Evolutionary conservation across 2,888 invertebrate genomes (phyloP), one percentile per base, ranked within the genome.

Genomic region (Carpatolechia fugitivella): DNA sequence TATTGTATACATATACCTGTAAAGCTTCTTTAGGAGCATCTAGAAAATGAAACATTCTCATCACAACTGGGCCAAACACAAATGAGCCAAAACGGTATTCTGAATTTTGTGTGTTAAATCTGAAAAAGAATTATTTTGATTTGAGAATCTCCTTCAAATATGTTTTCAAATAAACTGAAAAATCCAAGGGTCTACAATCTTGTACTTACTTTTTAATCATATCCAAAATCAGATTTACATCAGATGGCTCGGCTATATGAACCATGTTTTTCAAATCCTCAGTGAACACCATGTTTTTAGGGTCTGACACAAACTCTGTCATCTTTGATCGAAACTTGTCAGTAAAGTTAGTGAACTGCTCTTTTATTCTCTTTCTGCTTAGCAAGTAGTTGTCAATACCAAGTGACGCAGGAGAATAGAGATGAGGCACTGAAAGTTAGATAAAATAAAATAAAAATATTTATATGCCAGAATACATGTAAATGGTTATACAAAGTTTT

Each of bases 251-350:
- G 1, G 92, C 92, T 52, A 96, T 76, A 70, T 96, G 94, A 3
- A 95, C 74, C 92, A 96, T 94, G 73, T 95, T 95, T 77, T 96
- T 96, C 10, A 97, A 82, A 80, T 97, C 97, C 83, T 96, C 96
- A 5, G 96, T 95, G 70, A 96, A 97, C 60, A 97, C 92, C 92
- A 95, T 92, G 63, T 91, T 92, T 59, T 91, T 91, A 0, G 91
- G 79, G 13, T 91, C 85, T 2, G 79, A 64, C 0, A 92, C 82
- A 74, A 93, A 94, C 52, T 93, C 92, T 10, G 68, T 77, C 95
- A 97, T 96, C 83, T 95, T 95, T 0, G 75, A 65, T 56, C 91
- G 91, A 75, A 96, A 96, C 60, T 93, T 93, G 0, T 93, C 93
- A 30, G 89, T 72, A 61, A 93, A 91, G 69, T 91, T 91, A 1